Conservation (phyloP, 2,797 vertebrate species). For the Mionectes olivaceus region DNA sequence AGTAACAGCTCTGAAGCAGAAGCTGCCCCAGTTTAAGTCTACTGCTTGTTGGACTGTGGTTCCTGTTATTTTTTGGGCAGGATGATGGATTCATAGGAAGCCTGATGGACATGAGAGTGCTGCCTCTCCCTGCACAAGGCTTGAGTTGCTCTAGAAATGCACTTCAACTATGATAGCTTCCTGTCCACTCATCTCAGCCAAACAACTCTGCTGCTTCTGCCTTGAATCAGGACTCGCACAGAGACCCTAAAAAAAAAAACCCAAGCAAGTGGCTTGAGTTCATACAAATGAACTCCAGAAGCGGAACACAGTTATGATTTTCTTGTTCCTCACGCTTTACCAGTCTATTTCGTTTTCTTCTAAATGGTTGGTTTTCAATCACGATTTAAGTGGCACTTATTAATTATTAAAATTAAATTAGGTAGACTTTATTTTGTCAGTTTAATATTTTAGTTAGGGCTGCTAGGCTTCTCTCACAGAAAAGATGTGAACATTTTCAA, state of each 20-base stretch:
- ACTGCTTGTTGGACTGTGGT: background rate
- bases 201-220: background rate
- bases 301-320: background rate
- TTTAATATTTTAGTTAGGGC: background rate
- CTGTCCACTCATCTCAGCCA: background rate
- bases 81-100: rapidly evolving
- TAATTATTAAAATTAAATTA: slow-evolving; percentile 10
- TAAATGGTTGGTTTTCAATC: background rate
- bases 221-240: background rate
- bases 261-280: background rate
- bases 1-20: background rate
- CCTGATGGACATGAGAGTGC: background rate
- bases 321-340: background rate
- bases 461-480: background rate
- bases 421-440: background rate
- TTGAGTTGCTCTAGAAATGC: background rate
- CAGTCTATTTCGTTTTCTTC: background rate
- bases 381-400: background rate
- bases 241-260: background rate
- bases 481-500: background rate
- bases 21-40: background rate
- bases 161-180: background rate
- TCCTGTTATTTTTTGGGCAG: background rate
- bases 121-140: rapidly evolving
- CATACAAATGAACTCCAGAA: background rate